A percentile compares a stretch with the other conserved stretches of the same genome.
Conservation (phyloP, 2,113 vertebrate genomes). For the Zingel zingel region DNA sequence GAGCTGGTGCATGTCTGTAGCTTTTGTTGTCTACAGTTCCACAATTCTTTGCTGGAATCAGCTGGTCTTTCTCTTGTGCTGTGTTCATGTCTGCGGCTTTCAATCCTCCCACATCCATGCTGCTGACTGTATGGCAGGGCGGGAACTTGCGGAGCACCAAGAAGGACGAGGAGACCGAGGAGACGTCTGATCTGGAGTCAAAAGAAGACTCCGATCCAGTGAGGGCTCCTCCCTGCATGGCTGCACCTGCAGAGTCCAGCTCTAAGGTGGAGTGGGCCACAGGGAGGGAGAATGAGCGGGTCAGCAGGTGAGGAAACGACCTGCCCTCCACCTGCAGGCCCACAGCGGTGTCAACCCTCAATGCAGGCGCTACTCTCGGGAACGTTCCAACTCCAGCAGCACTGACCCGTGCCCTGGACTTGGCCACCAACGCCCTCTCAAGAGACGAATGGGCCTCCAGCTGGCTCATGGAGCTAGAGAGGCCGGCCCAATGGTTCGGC, state of each 20-base stretch:
- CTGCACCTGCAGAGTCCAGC: conserved; percentile 53
- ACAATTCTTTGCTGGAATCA: conserved; percentile 11
- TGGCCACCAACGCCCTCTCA: conserved; percentile 30
- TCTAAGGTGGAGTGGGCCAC: conserved; percentile 54
- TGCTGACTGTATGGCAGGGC: conserved; percentile 1
- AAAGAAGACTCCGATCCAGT: conserved; percentile 71
- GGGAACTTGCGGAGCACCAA: conserved; percentile 31
- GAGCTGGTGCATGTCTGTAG: background rate
- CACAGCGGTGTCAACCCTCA: conserved; percentile 43
- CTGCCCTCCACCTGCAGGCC: conserved; percentile 48
- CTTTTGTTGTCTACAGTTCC: conserved; percentile 8
- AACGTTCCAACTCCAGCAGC: conserved; percentile 13
- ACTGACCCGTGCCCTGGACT: conserved; percentile 15
- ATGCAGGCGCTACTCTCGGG: conserved; percentile 9
- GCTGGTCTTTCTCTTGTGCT: conserved; percentile 23
- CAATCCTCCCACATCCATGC: conserved; percentile 27
- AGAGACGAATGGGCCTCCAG: conserved; percentile 52
- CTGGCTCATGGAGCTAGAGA: conserved; percentile 69
- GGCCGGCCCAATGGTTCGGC: conserved; percentile 72
- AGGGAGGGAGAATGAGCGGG: conserved; percentile 74
- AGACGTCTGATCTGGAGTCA: conserved; percentile 74
- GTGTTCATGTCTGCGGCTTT: background rate
- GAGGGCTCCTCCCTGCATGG: conserved; percentile 38
- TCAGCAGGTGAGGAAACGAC: conserved; percentile 59
- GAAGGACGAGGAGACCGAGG: conserved; percentile 58